These are phyloP conservation scores for Anastatus disparis DNA, from an alignment of 1,140 invertebrate genomes.

Conservation along the genomic window DNA sequence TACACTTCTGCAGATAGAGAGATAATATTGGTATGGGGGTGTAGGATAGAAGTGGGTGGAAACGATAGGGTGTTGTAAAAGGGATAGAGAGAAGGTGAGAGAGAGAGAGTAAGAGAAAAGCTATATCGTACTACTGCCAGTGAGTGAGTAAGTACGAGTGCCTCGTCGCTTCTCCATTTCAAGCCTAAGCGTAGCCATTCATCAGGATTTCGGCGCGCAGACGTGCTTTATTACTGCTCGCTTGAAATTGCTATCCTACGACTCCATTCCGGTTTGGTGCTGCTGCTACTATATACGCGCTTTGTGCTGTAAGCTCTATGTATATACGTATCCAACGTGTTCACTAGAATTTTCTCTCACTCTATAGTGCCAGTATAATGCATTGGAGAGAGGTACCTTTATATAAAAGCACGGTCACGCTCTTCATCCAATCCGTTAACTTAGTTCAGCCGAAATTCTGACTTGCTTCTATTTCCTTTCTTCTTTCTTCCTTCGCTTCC, in stretches of 20 bases:
- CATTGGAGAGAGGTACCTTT: constrained; percentile 58
- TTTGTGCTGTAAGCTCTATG: constrained; percentile 20
- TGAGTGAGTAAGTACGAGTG: constrained; percentile 60
- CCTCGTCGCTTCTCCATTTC: constrained; percentile 68
- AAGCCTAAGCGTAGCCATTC: constrained; percentile 68
- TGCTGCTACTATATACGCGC: constrained; percentile 43
- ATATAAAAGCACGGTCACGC: constrained; percentile 55
- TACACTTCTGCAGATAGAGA: background rate
- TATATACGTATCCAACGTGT: constrained; percentile 42
- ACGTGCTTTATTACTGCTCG: constrained; percentile 68
- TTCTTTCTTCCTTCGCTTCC: too few relatives aligned
- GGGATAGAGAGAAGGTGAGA: constrained; percentile 36
- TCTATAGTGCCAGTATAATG: constrained; percentile 49
- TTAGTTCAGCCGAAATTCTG: constrained; percentile 48
- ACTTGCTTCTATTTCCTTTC: constrained; percentile 44
- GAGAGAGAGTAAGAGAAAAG: constrained; percentile 38
- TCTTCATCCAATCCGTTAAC: constrained; percentile 61
- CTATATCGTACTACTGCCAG: too few relatives aligned
- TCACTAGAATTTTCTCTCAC: background rate
- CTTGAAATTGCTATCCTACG: constrained; percentile 69
- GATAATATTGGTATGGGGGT: background rate
- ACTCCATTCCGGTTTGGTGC: constrained; percentile 67
- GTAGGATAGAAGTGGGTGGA: constrained; percentile 7
- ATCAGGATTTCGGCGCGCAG: constrained; percentile 69
- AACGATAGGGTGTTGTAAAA: constrained; percentile 43